Evolutionary conservation across 23 tunicate genomes (phyloP).

Genomic region (Styela clava): DNA sequence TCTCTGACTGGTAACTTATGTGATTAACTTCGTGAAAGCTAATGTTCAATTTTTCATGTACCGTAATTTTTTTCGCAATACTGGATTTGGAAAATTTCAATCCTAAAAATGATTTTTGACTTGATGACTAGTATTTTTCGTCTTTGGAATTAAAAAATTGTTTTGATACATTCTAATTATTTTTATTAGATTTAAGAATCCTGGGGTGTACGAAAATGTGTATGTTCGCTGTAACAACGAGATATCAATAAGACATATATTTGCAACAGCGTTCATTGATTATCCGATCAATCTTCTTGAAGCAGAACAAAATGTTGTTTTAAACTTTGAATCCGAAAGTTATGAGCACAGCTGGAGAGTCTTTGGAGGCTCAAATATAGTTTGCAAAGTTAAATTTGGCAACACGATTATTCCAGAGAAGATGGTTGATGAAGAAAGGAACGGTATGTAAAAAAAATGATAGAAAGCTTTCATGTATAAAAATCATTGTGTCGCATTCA

Average conservation of each 20-base stretch:
- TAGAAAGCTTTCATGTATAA: no score
- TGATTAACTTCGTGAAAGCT: no score
- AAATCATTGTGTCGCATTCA: no score
- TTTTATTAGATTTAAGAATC: constrained; percentile 27
- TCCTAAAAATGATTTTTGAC: no score
- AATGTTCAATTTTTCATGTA: no score
- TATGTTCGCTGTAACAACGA: constrained; percentile 29
- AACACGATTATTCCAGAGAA: constrained; percentile 24
- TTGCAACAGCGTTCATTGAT: constrained; percentile 21
- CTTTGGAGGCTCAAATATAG: constrained; percentile 43
- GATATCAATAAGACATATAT: background rate
- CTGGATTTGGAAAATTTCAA: no score
- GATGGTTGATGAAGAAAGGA: background rate
- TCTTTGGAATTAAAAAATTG: no score
- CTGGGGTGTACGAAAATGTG: constrained; percentile 26
- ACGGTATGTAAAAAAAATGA: no score
- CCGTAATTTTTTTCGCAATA: no score
- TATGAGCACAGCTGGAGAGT: constrained; percentile 51
- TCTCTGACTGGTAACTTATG: background rate
- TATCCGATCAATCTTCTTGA: constrained; percentile 8
- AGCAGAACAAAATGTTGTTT: constrained; percentile 26
- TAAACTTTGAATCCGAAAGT: constrained; percentile 21
- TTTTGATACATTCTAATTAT: no score
- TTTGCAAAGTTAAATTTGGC: constrained; percentile 44
- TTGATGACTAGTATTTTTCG: no score